These are phyloP conservation scores for Magallana gigas DNA, from an alignment of 1,140 invertebrate genomes.

Conservation along the genomic window DNA sequence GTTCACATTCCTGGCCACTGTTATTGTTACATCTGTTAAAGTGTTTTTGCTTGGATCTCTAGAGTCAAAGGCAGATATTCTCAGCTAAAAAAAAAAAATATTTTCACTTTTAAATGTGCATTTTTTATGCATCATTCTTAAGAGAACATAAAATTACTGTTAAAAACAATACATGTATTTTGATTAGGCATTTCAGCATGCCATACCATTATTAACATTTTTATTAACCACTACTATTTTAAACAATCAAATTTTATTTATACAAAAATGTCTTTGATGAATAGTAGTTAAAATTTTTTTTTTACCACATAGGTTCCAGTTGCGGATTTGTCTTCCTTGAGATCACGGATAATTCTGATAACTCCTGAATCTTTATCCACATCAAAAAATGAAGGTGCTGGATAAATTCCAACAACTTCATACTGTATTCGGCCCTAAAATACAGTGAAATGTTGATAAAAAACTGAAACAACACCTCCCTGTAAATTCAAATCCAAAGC, in stretches of 20 bases:
- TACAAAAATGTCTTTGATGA: too few species aligned
- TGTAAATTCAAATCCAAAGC: background rate
- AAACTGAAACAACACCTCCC: background rate
- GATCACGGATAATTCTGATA: constrained; percentile 55
- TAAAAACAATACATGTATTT: too few species aligned
- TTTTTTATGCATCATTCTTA: background rate
- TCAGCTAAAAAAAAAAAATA: constrained; percentile 64
- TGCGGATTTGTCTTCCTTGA: constrained; percentile 62
- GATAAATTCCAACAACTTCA: constrained; percentile 67
- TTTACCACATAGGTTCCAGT: constrained; percentile 53
- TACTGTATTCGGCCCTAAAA: constrained; percentile 63
- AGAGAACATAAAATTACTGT: background rate
- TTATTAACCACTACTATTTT: background rate
- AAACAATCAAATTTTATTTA: too few species aligned
- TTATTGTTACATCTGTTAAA: constrained; percentile 67
- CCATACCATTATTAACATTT: background rate
- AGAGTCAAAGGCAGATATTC: constrained; percentile 70
- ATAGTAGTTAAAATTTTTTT: background rate
- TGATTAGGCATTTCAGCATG: too few species aligned
- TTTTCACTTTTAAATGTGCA: background rate
- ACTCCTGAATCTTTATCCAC: constrained; percentile 83
- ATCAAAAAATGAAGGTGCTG: constrained; percentile 83
- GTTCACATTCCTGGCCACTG: constrained; percentile 71
- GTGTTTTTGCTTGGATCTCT: constrained; percentile 60
- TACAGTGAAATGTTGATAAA: background rate